Conservation (phyloP, 2,113 vertebrate species). For the Menura novaehollandiae region DNA sequence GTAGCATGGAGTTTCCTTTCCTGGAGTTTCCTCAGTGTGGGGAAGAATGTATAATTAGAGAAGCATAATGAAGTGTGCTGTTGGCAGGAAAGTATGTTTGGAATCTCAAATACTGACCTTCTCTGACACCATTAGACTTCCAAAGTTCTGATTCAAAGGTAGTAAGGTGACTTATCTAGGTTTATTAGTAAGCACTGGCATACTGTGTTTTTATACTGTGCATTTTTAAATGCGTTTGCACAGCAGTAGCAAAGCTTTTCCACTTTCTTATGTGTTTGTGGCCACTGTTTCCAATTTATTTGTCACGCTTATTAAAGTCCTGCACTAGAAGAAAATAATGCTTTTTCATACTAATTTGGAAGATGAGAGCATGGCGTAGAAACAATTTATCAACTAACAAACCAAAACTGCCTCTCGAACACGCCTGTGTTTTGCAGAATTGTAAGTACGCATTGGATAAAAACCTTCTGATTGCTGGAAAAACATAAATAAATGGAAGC, state of each 20-base stretch:
- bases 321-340: background rate
- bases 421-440: background rate
- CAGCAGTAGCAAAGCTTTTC: background rate
- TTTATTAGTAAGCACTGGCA: background rate
- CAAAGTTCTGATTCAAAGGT: background rate
- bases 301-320: background rate
- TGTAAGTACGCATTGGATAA: background rate
- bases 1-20: background rate
- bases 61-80: background rate
- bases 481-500: background rate
- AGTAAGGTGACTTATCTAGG: background rate
- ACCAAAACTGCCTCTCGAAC: background rate
- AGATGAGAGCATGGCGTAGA: background rate
- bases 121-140: background rate
- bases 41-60: slow-evolving; percentile 7
- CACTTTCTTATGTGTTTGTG: background rate
- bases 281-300: background rate
- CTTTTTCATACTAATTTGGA: background rate
- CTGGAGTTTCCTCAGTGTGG: background rate
- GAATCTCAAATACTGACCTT: slow-evolving; percentile 4
- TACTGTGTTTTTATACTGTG: background rate
- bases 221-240: background rate
- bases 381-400: background rate
- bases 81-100: slow-evolving; percentile 29
- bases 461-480: background rate